A percentile compares a stretch with the other conserved stretches of the same genome.
Evolutionary conservation across 2,113 vertebrate species (phyloP).

Genomic region (Leucopternis melanops): DNA sequence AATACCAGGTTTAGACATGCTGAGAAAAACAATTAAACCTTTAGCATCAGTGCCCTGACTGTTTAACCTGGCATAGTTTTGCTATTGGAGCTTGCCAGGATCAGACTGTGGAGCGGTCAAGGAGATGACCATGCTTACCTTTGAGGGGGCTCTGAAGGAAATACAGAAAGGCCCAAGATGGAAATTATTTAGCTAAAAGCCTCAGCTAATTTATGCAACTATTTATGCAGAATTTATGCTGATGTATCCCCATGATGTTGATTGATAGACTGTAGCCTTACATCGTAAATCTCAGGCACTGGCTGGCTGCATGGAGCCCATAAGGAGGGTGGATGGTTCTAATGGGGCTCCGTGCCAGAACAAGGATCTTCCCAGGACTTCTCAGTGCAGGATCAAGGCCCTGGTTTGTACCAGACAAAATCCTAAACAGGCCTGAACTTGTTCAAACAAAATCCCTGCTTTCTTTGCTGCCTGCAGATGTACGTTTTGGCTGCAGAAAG

Average conservation of each 20-base stretch:
- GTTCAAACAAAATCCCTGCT: neutral
- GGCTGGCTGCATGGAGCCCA: neutral
- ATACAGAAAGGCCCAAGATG: neutral
- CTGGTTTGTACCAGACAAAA: neutral
- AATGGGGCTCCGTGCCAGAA: neutral
- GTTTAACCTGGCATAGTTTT: neutral
- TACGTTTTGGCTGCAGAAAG: neutral
- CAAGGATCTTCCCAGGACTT: neutral
- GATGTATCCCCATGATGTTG: neutral
- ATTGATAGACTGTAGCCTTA: neutral
- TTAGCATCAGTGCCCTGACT: neutral
- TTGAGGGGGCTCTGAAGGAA: neutral
- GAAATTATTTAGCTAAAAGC: neutral
- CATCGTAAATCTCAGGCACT: neutral
- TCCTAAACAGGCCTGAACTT: neutral
- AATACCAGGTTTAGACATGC: neutral
- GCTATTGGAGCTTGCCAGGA: neutral
- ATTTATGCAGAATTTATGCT: neutral
- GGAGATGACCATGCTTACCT: neutral
- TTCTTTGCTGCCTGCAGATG: neutral
- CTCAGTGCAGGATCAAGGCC: neutral
- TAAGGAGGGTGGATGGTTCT: neutral
- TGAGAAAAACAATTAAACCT: neutral
- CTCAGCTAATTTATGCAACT: neutral
- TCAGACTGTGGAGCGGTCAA: fast-evolving